Evolutionary conservation across 2,888 invertebrate genomes (phyloP).

Genomic region (Epicampocera succincta): DNA sequence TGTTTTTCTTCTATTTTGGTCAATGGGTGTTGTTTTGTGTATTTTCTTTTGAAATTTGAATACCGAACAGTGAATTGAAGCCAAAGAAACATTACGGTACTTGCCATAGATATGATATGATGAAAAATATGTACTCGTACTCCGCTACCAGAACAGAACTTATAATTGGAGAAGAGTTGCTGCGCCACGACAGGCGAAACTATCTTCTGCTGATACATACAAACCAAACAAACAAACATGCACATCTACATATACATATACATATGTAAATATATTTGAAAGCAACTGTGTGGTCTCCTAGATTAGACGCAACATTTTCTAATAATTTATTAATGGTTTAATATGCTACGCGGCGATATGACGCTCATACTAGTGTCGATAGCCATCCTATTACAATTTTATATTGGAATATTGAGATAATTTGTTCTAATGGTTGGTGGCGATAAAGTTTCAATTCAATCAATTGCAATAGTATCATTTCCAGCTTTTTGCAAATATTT

Average conservation of each 20-base stretch:
- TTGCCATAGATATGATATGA: conserved; percentile 63
- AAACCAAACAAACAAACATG: too few species aligned
- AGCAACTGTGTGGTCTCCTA: conserved; percentile 56
- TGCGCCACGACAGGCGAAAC: neutral
- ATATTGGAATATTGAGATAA: conserved; percentile 39
- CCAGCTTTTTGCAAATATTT: neutral
- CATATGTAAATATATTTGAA: neutral
- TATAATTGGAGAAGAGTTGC: conserved; percentile 61
- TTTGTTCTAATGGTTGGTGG: conserved; percentile 14
- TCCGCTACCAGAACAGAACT: conserved; percentile 9
- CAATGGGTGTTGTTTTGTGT: conserved; percentile 53
- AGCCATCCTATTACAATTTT: conserved; percentile 23
- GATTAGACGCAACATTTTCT: conserved; percentile 39
- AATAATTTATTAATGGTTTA: conserved; percentile 60
- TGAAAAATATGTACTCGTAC: conserved; percentile 39
- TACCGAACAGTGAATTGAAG: conserved; percentile 52
- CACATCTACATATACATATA: too few species aligned
- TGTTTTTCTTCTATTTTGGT: conserved; percentile 34
- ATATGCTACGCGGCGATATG: conserved; percentile 34
- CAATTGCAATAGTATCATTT: neutral
- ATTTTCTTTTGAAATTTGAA: conserved; percentile 51
- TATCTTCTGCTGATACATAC: neutral
- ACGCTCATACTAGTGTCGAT: conserved; percentile 30
- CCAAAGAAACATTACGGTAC: conserved; percentile 62
- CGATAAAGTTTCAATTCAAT: conserved; percentile 5